Conservation (phyloP, 2,888 invertebrate species). For the Tortricodes alternella region DNA sequence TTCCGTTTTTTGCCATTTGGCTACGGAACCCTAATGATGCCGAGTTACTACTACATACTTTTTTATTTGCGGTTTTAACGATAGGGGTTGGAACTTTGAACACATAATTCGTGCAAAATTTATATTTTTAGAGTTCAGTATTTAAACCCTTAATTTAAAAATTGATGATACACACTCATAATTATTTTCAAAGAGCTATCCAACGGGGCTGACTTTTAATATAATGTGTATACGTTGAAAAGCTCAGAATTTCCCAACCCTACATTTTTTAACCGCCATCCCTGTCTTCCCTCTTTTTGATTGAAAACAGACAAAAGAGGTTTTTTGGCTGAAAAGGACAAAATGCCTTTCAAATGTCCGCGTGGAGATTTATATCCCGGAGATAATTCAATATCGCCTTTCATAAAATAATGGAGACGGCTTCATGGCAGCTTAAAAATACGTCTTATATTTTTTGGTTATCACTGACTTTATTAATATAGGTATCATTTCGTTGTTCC, state of each 20-base stretch:
- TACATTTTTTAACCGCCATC: slow-evolving; percentile 17
- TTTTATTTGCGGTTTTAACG: too few relatives aligned
- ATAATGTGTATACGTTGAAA: too few relatives aligned
- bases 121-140: too few relatives aligned
- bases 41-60: too few relatives aligned
- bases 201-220: too few relatives aligned
- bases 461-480: slow-evolving; percentile 25
- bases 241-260: slow-evolving; percentile 13
- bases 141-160: too few relatives aligned
- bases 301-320: slow-evolving; percentile 69
- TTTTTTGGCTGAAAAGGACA: slow-evolving; percentile 61
- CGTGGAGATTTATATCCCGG: slow-evolving; percentile 57
- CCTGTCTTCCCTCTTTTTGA: slow-evolving; percentile 47
- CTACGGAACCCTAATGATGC: too few relatives aligned
- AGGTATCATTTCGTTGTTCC: background rate
- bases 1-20: too few relatives aligned
- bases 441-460: slow-evolving; percentile 27
- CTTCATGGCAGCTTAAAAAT: slow-evolving; percentile 39
- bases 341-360: slow-evolving; percentile 64
- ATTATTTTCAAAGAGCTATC: too few relatives aligned
- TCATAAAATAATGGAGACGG: slow-evolving; percentile 57
- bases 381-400: slow-evolving; percentile 68
- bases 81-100: too few relatives aligned
- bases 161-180: too few relatives aligned
- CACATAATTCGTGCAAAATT: too few relatives aligned